phyloP scores from a whole-genome alignment of 2,888 invertebrate species.

The Ceraclea dissimilis region DNA sequence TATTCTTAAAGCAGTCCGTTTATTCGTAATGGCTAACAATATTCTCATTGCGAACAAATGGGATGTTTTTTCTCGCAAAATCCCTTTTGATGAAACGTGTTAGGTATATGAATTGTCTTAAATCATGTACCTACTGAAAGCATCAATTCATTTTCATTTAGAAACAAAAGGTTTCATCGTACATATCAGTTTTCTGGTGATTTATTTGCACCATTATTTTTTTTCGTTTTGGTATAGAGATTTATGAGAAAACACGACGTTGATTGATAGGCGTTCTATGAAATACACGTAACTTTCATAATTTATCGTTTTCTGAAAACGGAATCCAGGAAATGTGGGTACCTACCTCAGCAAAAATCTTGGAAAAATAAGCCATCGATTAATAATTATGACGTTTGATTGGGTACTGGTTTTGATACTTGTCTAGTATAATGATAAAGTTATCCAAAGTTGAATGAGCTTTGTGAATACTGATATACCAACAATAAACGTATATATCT shows the following conservation, averaged over 20 bases:
- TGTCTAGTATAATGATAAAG: too few relatives aligned
- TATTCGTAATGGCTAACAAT: too few relatives aligned
- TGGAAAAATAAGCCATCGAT: not conserved
- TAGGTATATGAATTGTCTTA: too few relatives aligned
- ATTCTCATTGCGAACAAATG: too few relatives aligned
- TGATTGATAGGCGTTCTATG: conserved; percentile 1
- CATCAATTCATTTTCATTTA: not conserved
- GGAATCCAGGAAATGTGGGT: not conserved
- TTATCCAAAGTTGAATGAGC: too few relatives aligned
- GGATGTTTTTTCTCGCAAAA: too few relatives aligned
- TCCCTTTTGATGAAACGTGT: too few relatives aligned
- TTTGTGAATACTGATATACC: too few relatives aligned
- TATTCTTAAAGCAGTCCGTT: too few relatives aligned
- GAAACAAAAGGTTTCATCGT: not conserved
- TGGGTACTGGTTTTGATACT: too few relatives aligned
- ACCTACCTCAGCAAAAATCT: not conserved
- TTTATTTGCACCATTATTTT: not conserved
- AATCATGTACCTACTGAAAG: too few relatives aligned
- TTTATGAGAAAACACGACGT: conserved; percentile 1
- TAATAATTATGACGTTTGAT: not conserved
- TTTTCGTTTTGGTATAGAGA: not conserved
- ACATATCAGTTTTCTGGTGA: not conserved
- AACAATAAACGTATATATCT: too few relatives aligned
- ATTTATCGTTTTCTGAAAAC: not conserved
- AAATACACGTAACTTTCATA: not conserved